phyloP scores from a whole-genome alignment of 2,113 vertebrate genomes.

The Oreochromis spilurus region DNA sequence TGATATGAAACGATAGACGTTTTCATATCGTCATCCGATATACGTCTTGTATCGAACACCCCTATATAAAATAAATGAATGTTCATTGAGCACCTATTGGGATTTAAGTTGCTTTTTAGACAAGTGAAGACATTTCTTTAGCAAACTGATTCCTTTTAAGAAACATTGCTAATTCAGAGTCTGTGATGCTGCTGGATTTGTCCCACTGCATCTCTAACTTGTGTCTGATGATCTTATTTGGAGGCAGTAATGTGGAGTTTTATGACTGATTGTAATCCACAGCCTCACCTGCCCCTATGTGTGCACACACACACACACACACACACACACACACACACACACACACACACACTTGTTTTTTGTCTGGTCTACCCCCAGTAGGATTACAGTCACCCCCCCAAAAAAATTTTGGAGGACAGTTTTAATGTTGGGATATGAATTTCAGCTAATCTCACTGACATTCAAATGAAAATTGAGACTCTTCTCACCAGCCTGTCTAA shows the following conservation, averaged over 20 bases:
- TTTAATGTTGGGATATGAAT: slow-evolving; percentile 9
- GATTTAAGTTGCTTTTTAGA: not conserved
- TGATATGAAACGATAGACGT: fast-evolving
- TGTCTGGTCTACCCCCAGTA: not conserved
- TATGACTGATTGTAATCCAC: not conserved
- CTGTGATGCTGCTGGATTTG: not conserved
- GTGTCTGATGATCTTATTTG: not conserved
- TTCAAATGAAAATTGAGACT: slow-evolving; percentile 27
- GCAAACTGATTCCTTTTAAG: not conserved
- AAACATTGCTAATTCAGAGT: not conserved
- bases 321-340: not conserved
- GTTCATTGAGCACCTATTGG: not conserved
- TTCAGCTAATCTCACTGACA: slow-evolving; percentile 17
- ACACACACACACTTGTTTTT: not conserved
- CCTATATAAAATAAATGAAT: not conserved
- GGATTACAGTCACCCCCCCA: not conserved
- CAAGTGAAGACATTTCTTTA: not conserved
- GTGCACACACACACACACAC: not conserved
- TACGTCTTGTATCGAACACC: fast-evolving
- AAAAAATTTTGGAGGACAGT: not conserved
- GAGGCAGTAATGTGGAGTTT: not conserved
- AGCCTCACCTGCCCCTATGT: not conserved
- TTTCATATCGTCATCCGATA: not conserved
- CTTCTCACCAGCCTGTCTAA: slow-evolving; percentile 4
- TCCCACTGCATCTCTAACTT: not conserved